Base-by-base conservation (phyloP, 2,113 vertebrate species). In the Aspiorhynchus laticeps region DNA sequence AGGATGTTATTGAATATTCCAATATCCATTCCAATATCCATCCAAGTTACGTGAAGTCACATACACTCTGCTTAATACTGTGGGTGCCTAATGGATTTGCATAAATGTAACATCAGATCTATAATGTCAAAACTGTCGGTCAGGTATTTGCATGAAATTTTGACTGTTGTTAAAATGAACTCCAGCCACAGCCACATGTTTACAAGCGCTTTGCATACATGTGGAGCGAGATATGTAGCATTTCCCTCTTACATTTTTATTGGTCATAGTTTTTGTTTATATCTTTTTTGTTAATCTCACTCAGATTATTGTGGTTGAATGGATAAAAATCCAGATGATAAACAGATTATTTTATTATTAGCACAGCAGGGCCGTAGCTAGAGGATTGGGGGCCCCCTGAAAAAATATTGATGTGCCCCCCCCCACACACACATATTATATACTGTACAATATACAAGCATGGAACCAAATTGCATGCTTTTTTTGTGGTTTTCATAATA, bases 131-230 rank as follows among this genome's bases (percentile, higher is more conserved):
- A 83, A 78, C 67, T 76, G 33, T 48, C 4, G 84, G 82, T 41
- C 24, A 65, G 41, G 43, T n/a, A 21, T 87, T 89, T 89, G 84
- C 86, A 83, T 87, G 19, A 11, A 36, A 24, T 73, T 87, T 86
- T 46, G 65, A 28, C 48, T 85, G 78, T 33, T 33, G 19, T 75
- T 82, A 14, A 83, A 51, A 36, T 83, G 9, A 80, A 73, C 33
- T 73, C 38, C 36, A 36, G 33, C 26, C 7, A 53, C 28, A 17
- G 51, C 79, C 41, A 77, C 73, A 61, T 6, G 80, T 85, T 85
- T 85, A 51, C 83, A 85, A 78, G 46, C 63, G 73, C 43, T 89
- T 89, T 87, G 78, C 83, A 87, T 87, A 17, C 19, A 26, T 74
- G 51, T 51, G 63, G 26, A 85, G 53, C 21, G 4, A 8, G 48